Conservation (phyloP, 2,113 vertebrate genomes). For the Oxyura jamaicensis region DNA sequence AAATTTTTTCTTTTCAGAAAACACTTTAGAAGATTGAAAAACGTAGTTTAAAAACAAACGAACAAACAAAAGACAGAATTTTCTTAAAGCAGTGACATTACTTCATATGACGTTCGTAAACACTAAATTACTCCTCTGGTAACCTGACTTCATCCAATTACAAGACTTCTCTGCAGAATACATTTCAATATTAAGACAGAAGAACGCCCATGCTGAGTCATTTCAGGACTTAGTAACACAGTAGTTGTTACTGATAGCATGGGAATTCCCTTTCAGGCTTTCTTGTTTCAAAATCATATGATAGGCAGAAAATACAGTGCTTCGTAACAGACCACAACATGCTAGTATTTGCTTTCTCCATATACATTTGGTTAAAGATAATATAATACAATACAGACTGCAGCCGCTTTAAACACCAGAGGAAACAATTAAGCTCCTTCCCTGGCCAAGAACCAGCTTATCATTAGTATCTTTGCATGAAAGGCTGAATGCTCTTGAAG, state of each 20-base stretch:
- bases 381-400: background rate
- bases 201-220: background rate
- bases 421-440: slow-evolving; percentile 23
- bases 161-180: background rate
- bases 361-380: background rate
- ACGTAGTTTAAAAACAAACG: background rate
- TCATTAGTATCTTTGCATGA: background rate
- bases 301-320: background rate
- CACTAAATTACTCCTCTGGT: background rate
- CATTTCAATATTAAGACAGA: background rate
- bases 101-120: background rate
- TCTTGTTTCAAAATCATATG: background rate
- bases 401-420: background rate
- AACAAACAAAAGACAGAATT: background rate
- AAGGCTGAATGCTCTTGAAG: background rate
- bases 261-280: background rate
- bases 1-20: background rate
- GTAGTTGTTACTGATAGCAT: background rate
- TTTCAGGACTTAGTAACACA: background rate
- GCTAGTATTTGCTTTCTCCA: background rate
- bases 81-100: background rate
- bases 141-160: background rate
- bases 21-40: background rate
- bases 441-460: background rate
- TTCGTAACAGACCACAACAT: background rate